These are phyloP conservation scores for Vimba vimba DNA, from an alignment of 2,113 vertebrate genomes.

Conservation along the genomic window DNA sequence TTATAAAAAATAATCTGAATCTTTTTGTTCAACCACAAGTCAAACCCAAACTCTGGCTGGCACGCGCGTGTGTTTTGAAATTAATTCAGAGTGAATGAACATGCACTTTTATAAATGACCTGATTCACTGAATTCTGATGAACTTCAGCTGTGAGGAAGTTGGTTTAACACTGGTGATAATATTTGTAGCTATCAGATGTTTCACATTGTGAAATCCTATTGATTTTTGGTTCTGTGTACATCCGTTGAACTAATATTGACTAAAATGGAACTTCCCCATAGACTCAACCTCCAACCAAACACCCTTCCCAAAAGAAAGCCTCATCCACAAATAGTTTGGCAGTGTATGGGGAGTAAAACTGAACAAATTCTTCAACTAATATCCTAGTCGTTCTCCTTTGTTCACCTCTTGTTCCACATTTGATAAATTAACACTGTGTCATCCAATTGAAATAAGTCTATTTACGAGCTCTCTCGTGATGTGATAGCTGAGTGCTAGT, in stretches of 20 bases:
- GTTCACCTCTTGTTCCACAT: constrained; percentile 8
- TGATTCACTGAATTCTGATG: not conserved
- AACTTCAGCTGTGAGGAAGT: constrained; percentile 7
- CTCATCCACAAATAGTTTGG: constrained; percentile 11
- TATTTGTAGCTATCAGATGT: constrained; percentile 26
- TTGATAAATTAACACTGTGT: constrained; percentile 27
- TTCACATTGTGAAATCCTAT: constrained; percentile 40
- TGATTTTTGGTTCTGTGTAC: constrained; percentile 43
- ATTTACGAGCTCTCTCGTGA: constrained; percentile 29
- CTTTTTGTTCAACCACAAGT: not conserved
- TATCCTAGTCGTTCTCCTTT: not conserved
- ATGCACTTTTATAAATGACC: not conserved
- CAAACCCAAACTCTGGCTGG: not conserved
- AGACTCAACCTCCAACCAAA: constrained; percentile 34
- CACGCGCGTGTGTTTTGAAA: not conserved
- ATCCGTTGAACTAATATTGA: constrained; percentile 48
- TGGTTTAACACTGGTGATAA: constrained; percentile 9
- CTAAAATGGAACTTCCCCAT: constrained; percentile 37
- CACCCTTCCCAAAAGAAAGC: not conserved
- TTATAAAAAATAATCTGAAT: not conserved
- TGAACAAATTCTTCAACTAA: not conserved
- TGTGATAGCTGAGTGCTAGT: constrained; percentile 42
- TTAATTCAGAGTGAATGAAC: not conserved
- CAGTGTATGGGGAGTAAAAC: not conserved
- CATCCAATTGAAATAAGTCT: constrained; percentile 36